Percentiles rank a stretch among this genome's conserved stretches.
These are phyloP conservation scores for Lycaena phlaeas DNA, from an alignment of 2,888 invertebrate species.

Conservation along the genomic window DNA sequence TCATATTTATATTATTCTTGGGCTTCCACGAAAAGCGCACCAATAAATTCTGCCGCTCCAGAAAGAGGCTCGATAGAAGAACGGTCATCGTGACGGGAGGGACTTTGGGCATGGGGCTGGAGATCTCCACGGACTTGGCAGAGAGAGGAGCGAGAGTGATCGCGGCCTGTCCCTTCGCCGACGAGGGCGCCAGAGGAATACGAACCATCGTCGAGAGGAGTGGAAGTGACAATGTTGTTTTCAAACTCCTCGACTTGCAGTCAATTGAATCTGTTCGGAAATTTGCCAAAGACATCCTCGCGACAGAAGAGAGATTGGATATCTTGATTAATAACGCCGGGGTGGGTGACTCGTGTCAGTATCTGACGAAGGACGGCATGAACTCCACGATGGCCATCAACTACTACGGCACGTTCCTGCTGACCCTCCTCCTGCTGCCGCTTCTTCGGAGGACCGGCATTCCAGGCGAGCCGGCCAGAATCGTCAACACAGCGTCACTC, in stretches of 20 bases:
- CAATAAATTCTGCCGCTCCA: slow-evolving; percentile 45
- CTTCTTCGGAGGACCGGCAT: slow-evolving; percentile 73
- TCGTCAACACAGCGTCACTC: slow-evolving; percentile 82
- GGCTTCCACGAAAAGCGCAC: slow-evolving; percentile 50
- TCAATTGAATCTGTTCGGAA: slow-evolving; percentile 72
- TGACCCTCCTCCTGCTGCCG: slow-evolving; percentile 89
- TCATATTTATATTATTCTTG: slow-evolving; percentile 21
- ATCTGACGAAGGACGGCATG: slow-evolving; percentile 81
- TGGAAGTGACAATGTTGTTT: slow-evolving; percentile 77
- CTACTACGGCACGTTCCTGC: slow-evolving; percentile 90
- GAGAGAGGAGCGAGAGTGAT: slow-evolving; percentile 51
- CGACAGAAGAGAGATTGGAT: slow-evolving; percentile 71
- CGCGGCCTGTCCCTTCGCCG: slow-evolving; percentile 48
- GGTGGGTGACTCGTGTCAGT: slow-evolving; percentile 71
- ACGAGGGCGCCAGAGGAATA: slow-evolving; percentile 46
- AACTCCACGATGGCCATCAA: slow-evolving; percentile 92
- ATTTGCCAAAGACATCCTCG: slow-evolving; percentile 19
- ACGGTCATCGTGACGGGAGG: slow-evolving; percentile 53
- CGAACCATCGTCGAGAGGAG: slow-evolving; percentile 77
- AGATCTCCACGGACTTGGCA: slow-evolving; percentile 49
- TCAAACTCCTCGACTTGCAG: slow-evolving; percentile 81
- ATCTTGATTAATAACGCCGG: slow-evolving; percentile 92
- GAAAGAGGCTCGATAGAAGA: slow-evolving; percentile 42
- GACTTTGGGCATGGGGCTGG: slow-evolving; percentile 50
- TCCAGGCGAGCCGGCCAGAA: slow-evolving; percentile 75